These are phyloP conservation scores for Danaus plexippus DNA, from an alignment of 1,140 invertebrate genomes.

Conservation along the genomic window DNA sequence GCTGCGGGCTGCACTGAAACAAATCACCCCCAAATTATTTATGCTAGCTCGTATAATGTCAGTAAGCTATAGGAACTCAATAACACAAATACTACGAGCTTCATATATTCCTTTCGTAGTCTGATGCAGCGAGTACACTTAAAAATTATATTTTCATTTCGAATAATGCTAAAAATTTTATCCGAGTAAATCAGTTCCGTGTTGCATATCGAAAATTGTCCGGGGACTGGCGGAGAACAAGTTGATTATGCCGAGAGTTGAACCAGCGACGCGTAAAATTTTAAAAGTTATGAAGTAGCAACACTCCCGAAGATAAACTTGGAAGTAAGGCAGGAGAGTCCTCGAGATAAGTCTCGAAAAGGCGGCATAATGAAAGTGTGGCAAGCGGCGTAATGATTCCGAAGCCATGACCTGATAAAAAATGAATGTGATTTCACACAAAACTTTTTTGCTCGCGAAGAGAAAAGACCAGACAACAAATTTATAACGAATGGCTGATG, in stretches of 20 bases:
- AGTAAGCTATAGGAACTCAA: slow-evolving; percentile 1
- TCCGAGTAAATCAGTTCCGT: slow-evolving; percentile 1
- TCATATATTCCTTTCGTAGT: no score
- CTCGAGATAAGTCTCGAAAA: slow-evolving; percentile 32
- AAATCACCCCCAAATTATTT: slow-evolving; percentile 6
- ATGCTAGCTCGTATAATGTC: neutral
- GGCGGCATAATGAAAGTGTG: slow-evolving; percentile 33
- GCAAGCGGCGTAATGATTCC: slow-evolving; percentile 27
- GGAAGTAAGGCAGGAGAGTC: slow-evolving; percentile 27
- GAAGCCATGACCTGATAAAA: slow-evolving; percentile 20
- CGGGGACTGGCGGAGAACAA: neutral
- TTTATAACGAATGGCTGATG: no score
- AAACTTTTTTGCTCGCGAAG: slow-evolving; percentile 7
- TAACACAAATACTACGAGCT: neutral
- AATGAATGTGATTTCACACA: slow-evolving; percentile 15
- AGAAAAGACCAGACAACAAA: no score
- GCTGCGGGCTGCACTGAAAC: slow-evolving; percentile 10
- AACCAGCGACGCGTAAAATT: slow-evolving; percentile 23
- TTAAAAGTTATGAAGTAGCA: slow-evolving; percentile 31
- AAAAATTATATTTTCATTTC: no score
- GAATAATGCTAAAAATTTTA: no score
- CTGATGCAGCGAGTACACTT: no score
- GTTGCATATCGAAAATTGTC: neutral
- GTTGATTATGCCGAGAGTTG: slow-evolving; percentile 18
- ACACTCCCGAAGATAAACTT: slow-evolving; percentile 40